phyloP scores from a whole-genome alignment of 1,140 invertebrate species.

The Drosophila gunungcola region DNA sequence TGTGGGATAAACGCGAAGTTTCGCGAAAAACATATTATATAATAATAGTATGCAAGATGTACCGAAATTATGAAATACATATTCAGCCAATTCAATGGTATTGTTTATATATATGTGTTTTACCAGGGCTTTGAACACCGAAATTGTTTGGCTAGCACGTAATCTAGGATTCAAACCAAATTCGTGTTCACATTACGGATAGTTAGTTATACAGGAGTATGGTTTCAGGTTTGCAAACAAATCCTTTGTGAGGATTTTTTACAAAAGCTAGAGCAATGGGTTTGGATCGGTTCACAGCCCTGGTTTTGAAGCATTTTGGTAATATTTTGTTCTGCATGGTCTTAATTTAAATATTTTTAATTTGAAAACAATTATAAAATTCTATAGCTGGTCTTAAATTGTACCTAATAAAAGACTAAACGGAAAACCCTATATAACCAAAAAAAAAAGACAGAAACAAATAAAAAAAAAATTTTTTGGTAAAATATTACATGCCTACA shows the following conservation, averaged over 20 bases:
- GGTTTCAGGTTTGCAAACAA: background rate
- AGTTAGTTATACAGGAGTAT: background rate
- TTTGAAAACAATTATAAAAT: too few species aligned
- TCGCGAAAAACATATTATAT: constrained; percentile 51
- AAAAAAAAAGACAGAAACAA: too few species aligned
- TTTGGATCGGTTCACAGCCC: background rate
- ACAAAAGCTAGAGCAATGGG: background rate
- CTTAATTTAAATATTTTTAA: too few species aligned
- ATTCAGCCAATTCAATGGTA: constrained; percentile 27
- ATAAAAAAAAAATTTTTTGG: too few species aligned
- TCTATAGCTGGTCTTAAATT: too few species aligned
- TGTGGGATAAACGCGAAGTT: constrained; percentile 40
- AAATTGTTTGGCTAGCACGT: background rate
- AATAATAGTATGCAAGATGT: constrained; percentile 40
- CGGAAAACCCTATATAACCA: too few species aligned
- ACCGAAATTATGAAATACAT: constrained; percentile 25
- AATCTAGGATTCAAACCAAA: too few species aligned
- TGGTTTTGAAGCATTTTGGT: too few species aligned
- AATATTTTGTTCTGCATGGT: too few species aligned
- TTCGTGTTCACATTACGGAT: background rate
- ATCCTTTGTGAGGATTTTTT: background rate
- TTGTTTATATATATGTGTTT: background rate
- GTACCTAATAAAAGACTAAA: too few species aligned
- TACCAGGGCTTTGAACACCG: background rate
- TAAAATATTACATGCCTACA: too few species aligned